phyloP scores from a whole-genome alignment of 2,113 vertebrate genomes.

The Anoura caudifer region DNA sequence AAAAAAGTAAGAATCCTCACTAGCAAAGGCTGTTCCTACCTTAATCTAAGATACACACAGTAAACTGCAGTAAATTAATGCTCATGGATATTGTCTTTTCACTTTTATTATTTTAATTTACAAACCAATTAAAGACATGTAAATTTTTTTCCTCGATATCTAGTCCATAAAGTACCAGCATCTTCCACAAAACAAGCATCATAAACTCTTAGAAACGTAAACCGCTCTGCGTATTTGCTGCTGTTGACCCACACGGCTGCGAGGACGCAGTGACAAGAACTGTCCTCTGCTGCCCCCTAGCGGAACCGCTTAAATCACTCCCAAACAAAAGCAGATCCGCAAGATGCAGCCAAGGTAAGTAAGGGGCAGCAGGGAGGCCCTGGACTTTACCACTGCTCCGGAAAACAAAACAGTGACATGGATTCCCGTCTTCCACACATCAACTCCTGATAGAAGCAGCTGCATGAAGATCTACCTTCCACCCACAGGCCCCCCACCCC shows the following conservation, averaged over 20 bases:
- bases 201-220: slow-evolving; percentile 31
- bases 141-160: not conserved
- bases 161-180: not conserved
- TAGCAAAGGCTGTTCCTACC: not conserved
- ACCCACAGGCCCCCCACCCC: not conserved
- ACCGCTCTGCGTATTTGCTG: not conserved
- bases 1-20: not conserved
- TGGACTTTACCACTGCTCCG: not conserved
- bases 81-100: not conserved
- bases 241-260: not conserved
- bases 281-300: slow-evolving; percentile 82
- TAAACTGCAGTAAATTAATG: slow-evolving; percentile 7
- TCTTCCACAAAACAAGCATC: slow-evolving; percentile 27
- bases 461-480: not conserved
- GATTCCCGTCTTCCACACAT: not conserved
- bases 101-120: slow-evolving; percentile 46
- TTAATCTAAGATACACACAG: not conserved
- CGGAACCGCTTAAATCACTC: slow-evolving; percentile 59
- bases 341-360: not conserved
- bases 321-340: not conserved
- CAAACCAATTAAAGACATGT: not conserved
- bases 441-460: not conserved
- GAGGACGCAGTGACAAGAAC: not conserved
- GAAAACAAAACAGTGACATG: not conserved
- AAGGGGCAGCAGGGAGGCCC: not conserved